These are phyloP conservation scores for Chaetogeoica ovagalla DNA, from an alignment of 2,888 invertebrate species.

Conservation along the genomic window DNA sequence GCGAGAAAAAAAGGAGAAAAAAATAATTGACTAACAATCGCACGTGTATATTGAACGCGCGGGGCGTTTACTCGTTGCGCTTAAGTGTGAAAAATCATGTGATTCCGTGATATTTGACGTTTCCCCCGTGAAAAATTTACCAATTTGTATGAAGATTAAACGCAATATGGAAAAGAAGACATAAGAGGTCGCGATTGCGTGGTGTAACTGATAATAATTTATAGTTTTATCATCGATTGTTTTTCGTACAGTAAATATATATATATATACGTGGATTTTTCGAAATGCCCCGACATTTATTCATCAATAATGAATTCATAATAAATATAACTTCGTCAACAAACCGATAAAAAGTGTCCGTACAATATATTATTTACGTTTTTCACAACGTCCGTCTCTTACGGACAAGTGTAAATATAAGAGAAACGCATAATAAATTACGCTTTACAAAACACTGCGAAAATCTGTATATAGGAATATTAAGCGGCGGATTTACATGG, in stretches of 20 bases:
- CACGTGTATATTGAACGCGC: background rate
- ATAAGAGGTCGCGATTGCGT: conserved; percentile 4
- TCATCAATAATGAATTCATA: background rate
- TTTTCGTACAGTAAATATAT: background rate
- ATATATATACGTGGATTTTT: background rate
- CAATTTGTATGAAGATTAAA: conserved; percentile 26
- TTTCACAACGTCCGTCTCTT: too few relatives aligned
- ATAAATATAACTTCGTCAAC: background rate
- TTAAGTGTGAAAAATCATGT: conserved; percentile 19
- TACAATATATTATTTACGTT: too few relatives aligned
- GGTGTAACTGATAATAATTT: background rate
- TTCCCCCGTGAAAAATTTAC: background rate
- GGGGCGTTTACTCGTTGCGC: background rate
- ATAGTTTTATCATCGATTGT: background rate
- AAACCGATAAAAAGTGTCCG: too few relatives aligned
- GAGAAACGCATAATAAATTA: too few relatives aligned
- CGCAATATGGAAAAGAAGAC: background rate
- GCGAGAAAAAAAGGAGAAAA: conserved; percentile 4
- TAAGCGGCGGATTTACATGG: too few relatives aligned
- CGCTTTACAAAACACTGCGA: too few relatives aligned
- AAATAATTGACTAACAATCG: background rate
- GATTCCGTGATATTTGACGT: conserved; percentile 22
- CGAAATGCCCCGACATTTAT: background rate
- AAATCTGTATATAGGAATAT: too few relatives aligned
- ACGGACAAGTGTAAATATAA: too few relatives aligned